Conservation (phyloP, 1,140 invertebrate genomes). For the Drosophila athabasca region DNA sequence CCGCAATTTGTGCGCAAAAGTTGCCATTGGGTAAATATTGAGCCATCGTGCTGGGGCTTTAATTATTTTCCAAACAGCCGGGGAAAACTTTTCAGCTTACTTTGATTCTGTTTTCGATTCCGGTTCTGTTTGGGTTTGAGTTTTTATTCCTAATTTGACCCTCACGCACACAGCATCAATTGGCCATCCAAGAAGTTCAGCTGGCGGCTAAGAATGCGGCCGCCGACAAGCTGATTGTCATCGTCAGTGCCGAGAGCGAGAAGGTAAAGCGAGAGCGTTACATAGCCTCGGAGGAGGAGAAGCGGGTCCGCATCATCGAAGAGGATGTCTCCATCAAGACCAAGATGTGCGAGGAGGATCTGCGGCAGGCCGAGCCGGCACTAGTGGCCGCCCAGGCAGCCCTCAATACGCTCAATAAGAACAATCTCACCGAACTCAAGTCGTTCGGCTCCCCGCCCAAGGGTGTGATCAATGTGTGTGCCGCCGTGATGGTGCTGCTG, state of each 20-base stretch:
- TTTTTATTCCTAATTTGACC: not conserved
- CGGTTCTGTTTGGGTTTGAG: conserved; percentile 22
- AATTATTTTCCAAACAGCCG: conserved; percentile 58
- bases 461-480: conserved; percentile 93
- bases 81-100: conserved; percentile 49
- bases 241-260: conserved; percentile 93
- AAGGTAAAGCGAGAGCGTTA: conserved; percentile 95
- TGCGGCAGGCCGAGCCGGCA: conserved; percentile 96
- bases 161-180: conserved; percentile 85
- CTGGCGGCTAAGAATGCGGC: conserved; percentile 94
- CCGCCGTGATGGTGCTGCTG: conserved; percentile 95
- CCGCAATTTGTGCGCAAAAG: conserved; percentile 56
- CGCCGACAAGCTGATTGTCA: conserved; percentile 94
- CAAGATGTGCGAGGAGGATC: conserved; percentile 94
- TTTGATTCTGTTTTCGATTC: conserved; percentile 33
- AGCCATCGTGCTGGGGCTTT: conserved; percentile 66
- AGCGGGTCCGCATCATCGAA: conserved; percentile 94
- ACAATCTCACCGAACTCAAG: conserved; percentile 96
- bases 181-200: conserved; percentile 94
- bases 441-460: conserved; percentile 94
- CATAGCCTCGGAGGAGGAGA: conserved; percentile 92
- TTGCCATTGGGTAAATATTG: conserved; percentile 69
- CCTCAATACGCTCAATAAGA: conserved; percentile 96
- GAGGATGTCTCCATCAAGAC: conserved; percentile 91
- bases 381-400: conserved; percentile 95